Percentiles rank a stretch among this genome's conserved stretches.
These are phyloP conservation scores for Drosophila biarmipes DNA, from an alignment of 1,140 invertebrate genomes.

Conservation along the genomic window DNA sequence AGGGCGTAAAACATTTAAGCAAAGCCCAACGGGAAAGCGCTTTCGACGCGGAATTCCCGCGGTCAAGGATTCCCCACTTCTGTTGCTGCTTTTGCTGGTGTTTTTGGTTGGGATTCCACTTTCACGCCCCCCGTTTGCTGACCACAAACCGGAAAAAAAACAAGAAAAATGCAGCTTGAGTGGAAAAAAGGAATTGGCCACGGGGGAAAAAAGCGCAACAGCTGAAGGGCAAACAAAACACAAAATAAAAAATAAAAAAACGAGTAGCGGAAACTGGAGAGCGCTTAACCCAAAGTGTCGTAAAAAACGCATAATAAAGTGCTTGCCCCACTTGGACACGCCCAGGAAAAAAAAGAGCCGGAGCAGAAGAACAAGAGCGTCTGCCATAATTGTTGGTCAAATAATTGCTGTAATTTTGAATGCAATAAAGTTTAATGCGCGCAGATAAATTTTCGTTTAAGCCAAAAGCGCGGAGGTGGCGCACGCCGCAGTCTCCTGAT, in stretches of 20 bases:
- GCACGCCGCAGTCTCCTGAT: constrained; percentile 22
- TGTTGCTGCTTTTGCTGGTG: constrained; percentile 7
- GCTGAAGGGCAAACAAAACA: constrained; percentile 58
- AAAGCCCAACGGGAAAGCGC: neutral
- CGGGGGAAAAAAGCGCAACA: constrained; percentile 61
- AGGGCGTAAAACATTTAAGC: constrained; percentile 27
- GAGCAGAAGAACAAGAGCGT: constrained; percentile 14
- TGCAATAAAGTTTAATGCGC: constrained; percentile 76
- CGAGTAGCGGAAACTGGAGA: constrained; percentile 27
- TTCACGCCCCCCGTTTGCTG: constrained; percentile 33
- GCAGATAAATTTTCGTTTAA: constrained; percentile 81
- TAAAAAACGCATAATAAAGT: constrained; percentile 74
- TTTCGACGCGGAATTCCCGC: constrained; percentile 27
- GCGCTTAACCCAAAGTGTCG: constrained; percentile 62
- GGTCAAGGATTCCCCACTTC: constrained; percentile 20
- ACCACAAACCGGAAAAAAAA: constrained; percentile 61
- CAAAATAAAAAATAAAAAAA: neutral
- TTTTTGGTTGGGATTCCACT: constrained; percentile 41
- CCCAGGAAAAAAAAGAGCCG: constrained; percentile 9
- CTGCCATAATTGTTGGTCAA: constrained; percentile 72
- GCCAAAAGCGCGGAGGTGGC: constrained; percentile 53
- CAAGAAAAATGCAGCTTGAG: constrained; percentile 32
- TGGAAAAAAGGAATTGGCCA: constrained; percentile 51
- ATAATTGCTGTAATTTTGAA: constrained; percentile 79
- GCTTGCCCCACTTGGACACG: constrained; percentile 41